Conservation (phyloP, 2,797 vertebrate species). For the Antrozous pallidus region DNA sequence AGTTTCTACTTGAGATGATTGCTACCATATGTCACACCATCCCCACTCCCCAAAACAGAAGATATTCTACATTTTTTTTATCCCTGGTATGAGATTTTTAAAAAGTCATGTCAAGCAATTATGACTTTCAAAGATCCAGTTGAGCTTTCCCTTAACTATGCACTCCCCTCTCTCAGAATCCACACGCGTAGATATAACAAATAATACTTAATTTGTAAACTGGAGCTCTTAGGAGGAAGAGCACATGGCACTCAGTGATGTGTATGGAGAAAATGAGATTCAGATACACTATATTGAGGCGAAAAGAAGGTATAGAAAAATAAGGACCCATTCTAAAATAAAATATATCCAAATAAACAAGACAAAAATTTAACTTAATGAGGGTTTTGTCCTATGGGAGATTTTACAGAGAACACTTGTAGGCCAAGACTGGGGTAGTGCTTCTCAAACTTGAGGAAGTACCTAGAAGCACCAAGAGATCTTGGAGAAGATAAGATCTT, state of each 20-base stretch:
- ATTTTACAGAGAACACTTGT: not conserved
- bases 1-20: too few relatives aligned
- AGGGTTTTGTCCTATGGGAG: not conserved
- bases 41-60: not conserved
- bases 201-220: not conserved
- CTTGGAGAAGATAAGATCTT: not conserved
- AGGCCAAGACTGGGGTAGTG: not conserved
- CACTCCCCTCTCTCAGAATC: not conserved
- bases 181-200: not conserved
- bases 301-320: not conserved
- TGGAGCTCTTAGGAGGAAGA: not conserved
- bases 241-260: not conserved
- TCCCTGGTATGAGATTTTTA: not conserved
- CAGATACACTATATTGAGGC: not conserved
- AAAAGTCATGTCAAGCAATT: not conserved
- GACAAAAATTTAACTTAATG: not conserved
- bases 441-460: not conserved
- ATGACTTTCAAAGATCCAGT: not conserved
- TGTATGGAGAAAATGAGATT: not conserved
- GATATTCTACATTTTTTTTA: not conserved
- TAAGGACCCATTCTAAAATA: not conserved
- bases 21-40: too few relatives aligned
- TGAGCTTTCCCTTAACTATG: not conserved
- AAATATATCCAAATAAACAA: not conserved
- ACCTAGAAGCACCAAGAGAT: not conserved